phyloP scores from a whole-genome alignment of 1,140 invertebrate species.

The Oreohelix idahoensis region DNA sequence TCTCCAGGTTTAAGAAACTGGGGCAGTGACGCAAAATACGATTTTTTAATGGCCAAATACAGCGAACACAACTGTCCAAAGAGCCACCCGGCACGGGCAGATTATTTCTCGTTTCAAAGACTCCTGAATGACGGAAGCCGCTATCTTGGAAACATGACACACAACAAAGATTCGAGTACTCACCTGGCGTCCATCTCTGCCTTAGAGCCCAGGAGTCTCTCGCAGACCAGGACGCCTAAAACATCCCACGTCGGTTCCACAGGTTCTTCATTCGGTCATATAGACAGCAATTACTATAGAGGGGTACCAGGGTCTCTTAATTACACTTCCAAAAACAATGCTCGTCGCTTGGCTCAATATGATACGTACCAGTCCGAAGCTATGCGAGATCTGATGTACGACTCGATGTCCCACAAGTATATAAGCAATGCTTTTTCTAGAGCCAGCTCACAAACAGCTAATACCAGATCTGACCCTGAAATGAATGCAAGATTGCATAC shows the following conservation, averaged over 20 bases:
- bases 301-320: not conserved
- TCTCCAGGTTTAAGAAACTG: not conserved
- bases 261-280: not conserved
- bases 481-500: not conserved
- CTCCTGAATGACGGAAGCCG: not conserved
- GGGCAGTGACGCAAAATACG: not conserved
- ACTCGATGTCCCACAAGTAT: not conserved
- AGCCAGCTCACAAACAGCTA: not conserved
- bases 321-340: not conserved
- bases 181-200: not conserved
- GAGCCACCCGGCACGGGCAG: not conserved
- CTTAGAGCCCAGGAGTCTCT: not conserved
- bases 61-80: slow-evolving; percentile 1
- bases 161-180: not conserved
- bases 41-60: not conserved
- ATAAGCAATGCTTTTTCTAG: not conserved
- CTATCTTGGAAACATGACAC: not conserved
- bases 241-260: not conserved
- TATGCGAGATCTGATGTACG: not conserved
- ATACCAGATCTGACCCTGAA: not conserved
- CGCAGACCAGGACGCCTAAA: not conserved
- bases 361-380: not conserved
- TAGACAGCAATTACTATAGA: not conserved
- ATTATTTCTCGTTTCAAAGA: not conserved
- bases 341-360: too few species aligned